Conservation (phyloP, 2,113 vertebrate species). For the Antigone vipio region DNA sequence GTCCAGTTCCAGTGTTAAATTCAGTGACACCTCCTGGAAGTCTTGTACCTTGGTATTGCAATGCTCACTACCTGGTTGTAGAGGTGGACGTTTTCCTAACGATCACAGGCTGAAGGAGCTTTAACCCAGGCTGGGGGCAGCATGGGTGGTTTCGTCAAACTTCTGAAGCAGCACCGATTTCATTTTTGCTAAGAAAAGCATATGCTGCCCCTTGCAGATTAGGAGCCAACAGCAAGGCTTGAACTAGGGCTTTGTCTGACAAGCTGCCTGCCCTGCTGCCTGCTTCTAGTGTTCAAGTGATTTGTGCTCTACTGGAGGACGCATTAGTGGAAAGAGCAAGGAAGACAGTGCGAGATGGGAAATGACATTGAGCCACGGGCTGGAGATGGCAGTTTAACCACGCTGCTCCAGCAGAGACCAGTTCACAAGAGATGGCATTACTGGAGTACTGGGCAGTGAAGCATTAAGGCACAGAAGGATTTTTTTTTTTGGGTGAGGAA, state of each 20-base stretch:
- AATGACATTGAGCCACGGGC: neutral
- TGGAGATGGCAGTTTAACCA: neutral
- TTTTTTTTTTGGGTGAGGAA: neutral
- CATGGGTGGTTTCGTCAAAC: neutral
- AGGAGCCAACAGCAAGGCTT: neutral
- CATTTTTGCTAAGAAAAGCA: neutral
- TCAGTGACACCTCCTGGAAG: neutral
- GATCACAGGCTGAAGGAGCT: neutral
- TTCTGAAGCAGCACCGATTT: neutral
- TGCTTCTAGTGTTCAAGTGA: slow-evolving; percentile 8
- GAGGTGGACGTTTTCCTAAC: neutral
- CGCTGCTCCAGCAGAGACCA: neutral
- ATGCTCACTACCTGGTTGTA: neutral
- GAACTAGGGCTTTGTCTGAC: neutral
- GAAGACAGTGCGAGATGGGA: neutral
- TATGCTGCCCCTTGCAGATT: neutral
- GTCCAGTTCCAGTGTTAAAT: slow-evolving; percentile 51
- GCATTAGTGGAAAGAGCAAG: neutral
- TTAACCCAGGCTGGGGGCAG: neutral
- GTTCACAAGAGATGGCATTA: neutral
- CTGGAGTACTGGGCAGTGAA: neutral
- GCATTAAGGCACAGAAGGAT: slow-evolving; percentile 33
- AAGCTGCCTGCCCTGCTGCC: neutral
- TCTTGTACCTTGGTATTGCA: slow-evolving; percentile 28
- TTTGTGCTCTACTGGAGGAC: neutral